A percentile compares a stretch with the other conserved stretches of the same genome.
phyloP scores from a whole-genome alignment of 2,797 vertebrate genomes.

The Ammospiza maritima region DNA sequence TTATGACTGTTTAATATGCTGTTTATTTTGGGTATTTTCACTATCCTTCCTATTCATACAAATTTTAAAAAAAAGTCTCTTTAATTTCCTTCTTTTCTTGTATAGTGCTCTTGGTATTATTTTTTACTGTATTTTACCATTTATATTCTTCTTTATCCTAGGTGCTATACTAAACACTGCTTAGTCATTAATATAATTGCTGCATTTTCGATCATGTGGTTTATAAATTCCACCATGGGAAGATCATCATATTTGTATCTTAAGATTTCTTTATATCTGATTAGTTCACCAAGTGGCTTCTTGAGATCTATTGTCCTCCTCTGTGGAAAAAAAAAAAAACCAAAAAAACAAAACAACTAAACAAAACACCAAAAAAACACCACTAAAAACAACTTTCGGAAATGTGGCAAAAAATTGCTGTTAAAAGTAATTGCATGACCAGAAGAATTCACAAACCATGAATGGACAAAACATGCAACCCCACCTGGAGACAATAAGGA shows the following conservation, averaged over 20 bases:
- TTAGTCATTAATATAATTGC: not conserved
- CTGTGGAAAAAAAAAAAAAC: not conserved
- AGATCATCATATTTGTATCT: not conserved
- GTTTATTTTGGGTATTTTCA: not conserved
- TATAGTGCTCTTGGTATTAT: not conserved
- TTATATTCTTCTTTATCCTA: not conserved
- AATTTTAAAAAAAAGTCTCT: not conserved
- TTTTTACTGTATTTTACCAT: not conserved
- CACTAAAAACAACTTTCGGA: not conserved
- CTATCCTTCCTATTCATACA: rapidly evolving
- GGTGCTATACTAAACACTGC: not conserved
- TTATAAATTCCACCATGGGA: not conserved
- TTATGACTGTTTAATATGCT: not conserved
- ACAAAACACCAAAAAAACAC: not conserved
- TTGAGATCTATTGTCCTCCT: not conserved
- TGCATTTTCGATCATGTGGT: not conserved
- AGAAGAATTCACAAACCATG: not conserved
- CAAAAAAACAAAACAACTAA: not conserved
- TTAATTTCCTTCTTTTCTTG: not conserved
- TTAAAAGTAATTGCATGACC: not conserved
- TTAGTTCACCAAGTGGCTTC: not conserved
- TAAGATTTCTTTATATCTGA: not conserved
- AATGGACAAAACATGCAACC: not conserved
- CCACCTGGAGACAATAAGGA: not conserved
- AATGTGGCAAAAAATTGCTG: not conserved